Evolutionary conservation across 2,113 vertebrate species (phyloP), one percentile per base, ranked within the genome.

Genomic region (Scopus umbretta): DNA sequence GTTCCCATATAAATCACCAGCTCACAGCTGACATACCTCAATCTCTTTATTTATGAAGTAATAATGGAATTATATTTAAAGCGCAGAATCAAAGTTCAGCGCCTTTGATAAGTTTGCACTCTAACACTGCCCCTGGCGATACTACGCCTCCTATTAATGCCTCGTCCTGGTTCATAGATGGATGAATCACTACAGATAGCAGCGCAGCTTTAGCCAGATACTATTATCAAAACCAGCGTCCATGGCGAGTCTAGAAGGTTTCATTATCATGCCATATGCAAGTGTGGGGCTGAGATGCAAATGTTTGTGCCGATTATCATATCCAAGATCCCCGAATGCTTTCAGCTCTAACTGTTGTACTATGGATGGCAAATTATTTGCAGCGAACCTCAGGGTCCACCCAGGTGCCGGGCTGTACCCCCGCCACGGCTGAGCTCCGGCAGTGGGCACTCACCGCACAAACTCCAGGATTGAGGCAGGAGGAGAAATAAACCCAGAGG

Each of bases 61-160:
- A 98, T 98, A 98, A 99, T 98, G 98, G 98, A 98, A 99, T 99
- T 98, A 98, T 97, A 98, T 98, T 98, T 98, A 98, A 95, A 90
- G 96, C 62, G 34, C 97, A 94, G 98, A 97, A 98, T 98, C 97
- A 97, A 98, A 98, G 98, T 98, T 98, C 98, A 98, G 97, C 11
- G 96, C 97, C 93, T 96, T 98, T 98, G 98, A 98, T 98, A 98
- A 98, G 98, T 97, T 96, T 96, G 97, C 78, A 43, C 96, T 95
- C 97, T 97, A 49, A 94, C 98, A 96, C 96, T 94, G 98, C 99
- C 98, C 98, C 94, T 6, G 98, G 99, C 98, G 61, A 98, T 98
- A 74, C 88, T 96, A 96, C 97, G 89, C 98, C 98, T 98, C 98
- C 98, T 96, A 98, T 99, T 98, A 99, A 98, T 80, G 97, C 98